A percentile compares a stretch with the other conserved stretches of the same genome.
phyloP scores from a whole-genome alignment of 2,888 invertebrate genomes.

The Pristionchus japonicus region DNA sequence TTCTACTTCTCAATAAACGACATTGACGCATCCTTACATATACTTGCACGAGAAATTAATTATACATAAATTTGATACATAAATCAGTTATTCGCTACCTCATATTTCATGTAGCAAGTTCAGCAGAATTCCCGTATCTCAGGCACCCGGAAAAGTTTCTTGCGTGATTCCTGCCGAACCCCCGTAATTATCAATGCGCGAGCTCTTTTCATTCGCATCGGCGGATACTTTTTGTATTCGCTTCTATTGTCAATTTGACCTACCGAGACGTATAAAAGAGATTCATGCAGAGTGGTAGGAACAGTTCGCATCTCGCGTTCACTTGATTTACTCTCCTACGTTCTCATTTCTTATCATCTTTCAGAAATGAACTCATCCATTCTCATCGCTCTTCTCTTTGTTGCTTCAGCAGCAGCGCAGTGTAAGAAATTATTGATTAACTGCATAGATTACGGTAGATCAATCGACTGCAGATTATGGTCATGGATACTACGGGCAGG shows the following conservation, averaged over 20 bases:
- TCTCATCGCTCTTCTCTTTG: slow-evolving; percentile 36
- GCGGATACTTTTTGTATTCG: not conserved
- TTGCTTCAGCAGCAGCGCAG: slow-evolving; percentile 15
- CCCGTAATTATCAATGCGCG: not conserved
- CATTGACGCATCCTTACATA: no score
- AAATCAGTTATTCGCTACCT: no score
- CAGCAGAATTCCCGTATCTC: not conserved
- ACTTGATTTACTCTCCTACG: not conserved
- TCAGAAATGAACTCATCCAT: slow-evolving; percentile 37
- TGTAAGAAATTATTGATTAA: not conserved
- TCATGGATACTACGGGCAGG: slow-evolving; percentile 43
- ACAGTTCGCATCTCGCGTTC: not conserved
- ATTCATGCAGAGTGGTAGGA: not conserved
- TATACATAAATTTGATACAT: no score
- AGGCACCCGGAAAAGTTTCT: not conserved
- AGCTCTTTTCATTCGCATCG: not conserved
- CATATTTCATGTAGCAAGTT: no score
- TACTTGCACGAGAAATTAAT: no score
- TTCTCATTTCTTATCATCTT: not conserved
- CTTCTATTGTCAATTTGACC: not conserved
- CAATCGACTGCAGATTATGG: slow-evolving; percentile 27
- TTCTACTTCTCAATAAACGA: no score
- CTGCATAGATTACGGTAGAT: not conserved
- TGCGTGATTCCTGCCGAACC: no score
- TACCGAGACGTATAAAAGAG: slow-evolving; percentile 18